Conservation (phyloP, 1,140 invertebrate genomes). For the Stratiolaelaps scimitus region DNA sequence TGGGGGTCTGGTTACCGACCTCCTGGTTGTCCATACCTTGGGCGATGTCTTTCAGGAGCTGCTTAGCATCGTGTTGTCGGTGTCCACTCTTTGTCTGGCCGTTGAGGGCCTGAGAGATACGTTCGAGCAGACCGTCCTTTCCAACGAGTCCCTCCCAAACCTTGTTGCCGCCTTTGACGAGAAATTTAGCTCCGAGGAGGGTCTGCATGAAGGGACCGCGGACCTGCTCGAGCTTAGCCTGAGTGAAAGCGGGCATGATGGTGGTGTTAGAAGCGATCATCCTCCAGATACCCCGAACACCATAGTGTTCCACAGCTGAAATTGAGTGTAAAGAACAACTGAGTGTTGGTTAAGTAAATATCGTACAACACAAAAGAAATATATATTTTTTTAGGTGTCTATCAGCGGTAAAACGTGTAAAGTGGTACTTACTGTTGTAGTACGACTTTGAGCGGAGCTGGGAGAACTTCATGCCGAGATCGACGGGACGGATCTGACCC, state of each 20-base stretch:
- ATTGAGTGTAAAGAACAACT: background rate
- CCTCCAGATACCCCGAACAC: constrained; percentile 23
- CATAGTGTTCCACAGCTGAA: constrained; percentile 4
- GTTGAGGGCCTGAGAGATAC: constrained; percentile 20
- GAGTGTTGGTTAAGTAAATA: background rate
- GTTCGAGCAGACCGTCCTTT: constrained; percentile 22
- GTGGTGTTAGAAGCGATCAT: constrained; percentile 23
- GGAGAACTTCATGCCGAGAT: constrained; percentile 16
- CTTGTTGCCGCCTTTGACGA: constrained; percentile 28
- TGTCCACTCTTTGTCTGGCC: constrained; percentile 5
- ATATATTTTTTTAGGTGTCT: background rate
- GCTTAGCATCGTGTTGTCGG: background rate
- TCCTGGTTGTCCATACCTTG: constrained; percentile 16
- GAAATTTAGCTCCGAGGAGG: constrained; percentile 19
- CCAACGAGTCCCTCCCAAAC: constrained; percentile 21
- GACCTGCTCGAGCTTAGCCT: constrained; percentile 7
- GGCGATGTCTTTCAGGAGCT: constrained; percentile 17
- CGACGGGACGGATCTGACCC: constrained; percentile 20
- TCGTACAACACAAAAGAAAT: background rate
- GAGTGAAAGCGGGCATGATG: background rate
- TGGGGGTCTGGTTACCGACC: constrained; percentile 11
- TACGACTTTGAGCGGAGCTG: background rate
- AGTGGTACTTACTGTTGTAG: constrained; percentile 19
- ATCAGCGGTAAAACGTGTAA: background rate
- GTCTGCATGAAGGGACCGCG: constrained; percentile 7